Evolutionary conservation across 92 coral and sea anemone species (phyloP), one percentile per base, ranked within the genome.

Genomic region (Epizoanthus illoricatus): DNA sequence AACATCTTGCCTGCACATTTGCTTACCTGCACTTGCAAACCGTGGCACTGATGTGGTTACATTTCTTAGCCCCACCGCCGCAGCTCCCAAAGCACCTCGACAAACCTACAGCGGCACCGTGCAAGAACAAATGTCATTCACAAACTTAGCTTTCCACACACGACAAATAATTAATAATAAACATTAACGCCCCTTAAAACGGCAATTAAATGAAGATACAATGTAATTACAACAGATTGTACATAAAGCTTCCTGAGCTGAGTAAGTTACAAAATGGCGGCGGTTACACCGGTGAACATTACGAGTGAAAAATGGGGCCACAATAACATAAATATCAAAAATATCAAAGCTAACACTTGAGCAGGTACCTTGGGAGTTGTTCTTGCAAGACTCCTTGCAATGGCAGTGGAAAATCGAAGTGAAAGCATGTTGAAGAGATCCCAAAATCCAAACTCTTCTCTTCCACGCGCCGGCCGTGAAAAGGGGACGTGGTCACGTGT

Each of bases 31-130:
- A 71, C 94, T 83, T 17, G 99, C 99, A 90, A 86, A 92, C 74
- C 83, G 59, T 58, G 98, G 92, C 58, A 84, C 79, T 9, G 98
- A 85, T 20, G 98, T 89, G 47, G 86, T 74, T 20, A 97, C 87
- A 86, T 93, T 92, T 87, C 99, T 85, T 23, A 91, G 88, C 41
- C 91, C 97, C 71, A 91, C 91, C 56, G 92, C 88, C 16, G 92
- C 85, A 54, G 93, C 97, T 71, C 98, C 94, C 74, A 97, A 87
- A 57, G 98, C 91, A 39, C 99, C 99, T 85, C 95, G 97, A 86
- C 91, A 92, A 84, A 94, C 85, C 95, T 97, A 65, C 62, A 60
- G 1, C 5, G 1, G 40, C 45, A 16, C 41, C 41, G 52, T 23
- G 17, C 33, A 71, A 40, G 62, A 36, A 23, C 43, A 36, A n/a